Conservation (phyloP, 2,797 vertebrate genomes). For the Luscinia megarhynchos region DNA sequence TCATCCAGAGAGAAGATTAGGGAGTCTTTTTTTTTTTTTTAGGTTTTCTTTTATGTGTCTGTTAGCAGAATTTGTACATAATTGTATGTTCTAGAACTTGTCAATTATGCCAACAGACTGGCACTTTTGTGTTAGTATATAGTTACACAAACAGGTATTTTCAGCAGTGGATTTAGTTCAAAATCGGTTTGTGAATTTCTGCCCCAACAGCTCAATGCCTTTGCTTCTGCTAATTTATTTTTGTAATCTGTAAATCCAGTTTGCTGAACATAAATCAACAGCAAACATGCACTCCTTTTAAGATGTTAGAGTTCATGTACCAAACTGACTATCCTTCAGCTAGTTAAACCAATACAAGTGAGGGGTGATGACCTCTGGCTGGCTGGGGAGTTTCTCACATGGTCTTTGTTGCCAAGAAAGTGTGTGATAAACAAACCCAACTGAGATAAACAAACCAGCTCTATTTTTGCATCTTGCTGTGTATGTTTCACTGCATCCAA, state of each 20-base stretch:
- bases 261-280: neutral
- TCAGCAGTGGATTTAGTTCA: neutral
- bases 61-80: neutral
- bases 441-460: constrained; percentile 15
- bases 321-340: neutral
- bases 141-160: neutral
- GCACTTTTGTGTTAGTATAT: neutral
- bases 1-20: neutral
- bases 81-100: neutral
- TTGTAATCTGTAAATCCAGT: neutral
- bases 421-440: constrained; percentile 1
- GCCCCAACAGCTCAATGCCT: neutral
- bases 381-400: neutral
- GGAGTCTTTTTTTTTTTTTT: neutral
- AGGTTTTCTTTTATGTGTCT: neutral
- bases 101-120: neutral
- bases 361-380: neutral
- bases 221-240: neutral
- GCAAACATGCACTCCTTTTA: neutral
- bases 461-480: constrained; percentile 23
- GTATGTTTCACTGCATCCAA: neutral
- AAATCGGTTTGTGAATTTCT: neutral
- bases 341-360: neutral
- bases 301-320: neutral
- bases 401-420: constrained; percentile 29